phyloP scores from a whole-genome alignment of 2,888 invertebrate species.

The Hedychridium roseum region DNA sequence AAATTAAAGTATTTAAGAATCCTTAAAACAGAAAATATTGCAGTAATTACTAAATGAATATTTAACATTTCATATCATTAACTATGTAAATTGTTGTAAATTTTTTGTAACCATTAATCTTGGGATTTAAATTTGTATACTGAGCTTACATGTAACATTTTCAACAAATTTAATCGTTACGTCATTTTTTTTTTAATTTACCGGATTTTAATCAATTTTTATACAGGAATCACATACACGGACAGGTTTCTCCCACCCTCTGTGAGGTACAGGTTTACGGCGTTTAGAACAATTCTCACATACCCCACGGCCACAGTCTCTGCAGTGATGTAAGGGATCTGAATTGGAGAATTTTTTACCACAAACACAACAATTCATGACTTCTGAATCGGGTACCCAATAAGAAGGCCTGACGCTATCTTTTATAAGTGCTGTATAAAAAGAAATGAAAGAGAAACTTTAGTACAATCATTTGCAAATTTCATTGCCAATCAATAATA shows the following conservation, averaged over 20 bases:
- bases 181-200: too few relatives aligned
- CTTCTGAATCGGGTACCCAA: slow-evolving; percentile 81
- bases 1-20: too few relatives aligned
- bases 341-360: slow-evolving; percentile 65
- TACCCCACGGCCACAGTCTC: slow-evolving; percentile 80
- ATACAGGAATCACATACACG: slow-evolving; percentile 78
- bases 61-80: too few relatives aligned
- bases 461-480: too few relatives aligned
- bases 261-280: slow-evolving; percentile 74
- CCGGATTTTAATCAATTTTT: slow-evolving; percentile 53
- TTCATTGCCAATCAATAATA: neutral
- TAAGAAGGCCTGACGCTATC: slow-evolving; percentile 79
- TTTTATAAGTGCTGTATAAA: slow-evolving; percentile 71
- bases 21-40: too few relatives aligned
- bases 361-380: slow-evolving; percentile 74
- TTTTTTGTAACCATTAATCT: neutral
- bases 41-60: too few relatives aligned
- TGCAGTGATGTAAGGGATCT: slow-evolving; percentile 66
- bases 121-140: too few relatives aligned
- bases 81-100: neutral
- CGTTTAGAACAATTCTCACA: slow-evolving; percentile 77
- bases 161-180: too few relatives aligned
- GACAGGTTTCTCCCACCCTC: slow-evolving; percentile 77
- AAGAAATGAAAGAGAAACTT: too few relatives aligned
- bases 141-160: too few relatives aligned